Base-by-base conservation (phyloP, 2,113 vertebrate species). In the Lepidothrix coronata region DNA sequence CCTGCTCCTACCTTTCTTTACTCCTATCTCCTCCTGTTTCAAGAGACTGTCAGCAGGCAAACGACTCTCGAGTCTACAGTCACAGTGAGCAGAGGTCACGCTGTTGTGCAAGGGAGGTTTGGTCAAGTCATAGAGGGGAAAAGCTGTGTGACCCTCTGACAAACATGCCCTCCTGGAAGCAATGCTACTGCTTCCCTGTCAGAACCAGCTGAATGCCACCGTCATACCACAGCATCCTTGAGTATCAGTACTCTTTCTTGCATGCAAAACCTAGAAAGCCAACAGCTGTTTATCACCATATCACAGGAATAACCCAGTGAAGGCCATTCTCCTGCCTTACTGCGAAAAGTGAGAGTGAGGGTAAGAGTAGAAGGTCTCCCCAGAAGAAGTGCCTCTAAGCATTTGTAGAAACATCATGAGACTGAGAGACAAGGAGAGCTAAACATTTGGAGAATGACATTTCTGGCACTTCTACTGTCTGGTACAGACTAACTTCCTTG, bases 181-280 rank as follows among this genome's bases (percentile, higher is more conserved):
- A 8, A 1, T 8, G 13, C 25, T 57, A 31, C 17, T 76, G 23
- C 44, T 14, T 6, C 5, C 25, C 31, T 43, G 8, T 48, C 25
- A 54, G 43, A 28, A 39, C 8, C 1, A 19, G 28, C 31, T 57
- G 43, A 81, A 31, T 35, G 30, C 21, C 20, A 61, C 31, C 1
- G 1, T 31, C 8, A 4, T 49, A 73, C 46, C 30, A 57, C 0
- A 0, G 43, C 59, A 87, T n/a, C 37, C 33, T 3, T 0, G 0
- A 61, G 7, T 20, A 57, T 18, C 14, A 70, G 61, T 25, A 18
- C 25, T 61, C 37, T 12, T 58, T 57, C 43, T 62, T 58, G 46
- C 37, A 77, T 1, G 7, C 25, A 57, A 41, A 62, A 54, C 5
- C 20, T 43, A 31, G 22, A 82, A 81, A 75, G 55, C 8, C 59